These are phyloP conservation scores for Triplophysa tibetana DNA, from an alignment of 2,113 vertebrate species.

Conservation along the genomic window DNA sequence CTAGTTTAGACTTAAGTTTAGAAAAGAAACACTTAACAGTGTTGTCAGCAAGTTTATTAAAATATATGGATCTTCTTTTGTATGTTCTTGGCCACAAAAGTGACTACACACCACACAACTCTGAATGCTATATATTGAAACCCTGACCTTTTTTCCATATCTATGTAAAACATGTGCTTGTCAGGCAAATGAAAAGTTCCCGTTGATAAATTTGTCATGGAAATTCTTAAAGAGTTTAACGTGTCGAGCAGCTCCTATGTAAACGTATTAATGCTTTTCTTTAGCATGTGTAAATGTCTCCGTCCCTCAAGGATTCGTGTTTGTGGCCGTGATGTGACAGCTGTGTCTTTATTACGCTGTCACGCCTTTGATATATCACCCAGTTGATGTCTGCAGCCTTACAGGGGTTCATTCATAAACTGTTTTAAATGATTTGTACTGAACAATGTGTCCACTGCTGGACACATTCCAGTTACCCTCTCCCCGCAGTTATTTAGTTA, in stretches of 20 bases:
- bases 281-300: not conserved
- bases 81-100: no score
- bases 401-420: constrained; percentile 44
- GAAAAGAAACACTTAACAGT: not conserved
- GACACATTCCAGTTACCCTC: constrained; percentile 51
- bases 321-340: constrained; percentile 19
- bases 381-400: constrained; percentile 33
- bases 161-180: no score
- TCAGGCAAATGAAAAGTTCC: no score
- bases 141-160: no score
- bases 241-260: no score
- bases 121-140: no score
- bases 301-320: not conserved
- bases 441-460: constrained; percentile 61
- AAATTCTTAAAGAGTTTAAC: no score
- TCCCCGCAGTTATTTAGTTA: constrained; percentile 52
- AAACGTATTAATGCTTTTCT: not conserved
- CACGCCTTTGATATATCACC: constrained; percentile 45
- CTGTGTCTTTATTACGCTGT: constrained; percentile 44
- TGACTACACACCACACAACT: no score
- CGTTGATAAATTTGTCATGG: no score
- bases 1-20: not conserved
- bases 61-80: no score
- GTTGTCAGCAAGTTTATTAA: no score
- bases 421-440: constrained; percentile 28